Evolutionary conservation across 1,140 invertebrate species (phyloP).

Genomic region (Anastrepha ludens): DNA sequence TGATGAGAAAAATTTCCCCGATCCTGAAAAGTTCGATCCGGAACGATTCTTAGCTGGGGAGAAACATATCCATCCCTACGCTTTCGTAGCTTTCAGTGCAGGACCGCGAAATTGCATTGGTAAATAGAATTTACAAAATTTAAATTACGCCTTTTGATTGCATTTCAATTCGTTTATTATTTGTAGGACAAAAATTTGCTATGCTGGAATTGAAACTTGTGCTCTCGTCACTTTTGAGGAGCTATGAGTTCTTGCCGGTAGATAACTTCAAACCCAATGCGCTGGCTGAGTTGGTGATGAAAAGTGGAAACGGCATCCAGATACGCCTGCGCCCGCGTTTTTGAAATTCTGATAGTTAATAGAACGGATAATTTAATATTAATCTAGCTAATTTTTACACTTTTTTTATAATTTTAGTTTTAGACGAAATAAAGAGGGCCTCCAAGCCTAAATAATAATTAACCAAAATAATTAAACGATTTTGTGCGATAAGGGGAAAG

Average conservation of each 20-base stretch:
- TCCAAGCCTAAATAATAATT: too few species aligned
- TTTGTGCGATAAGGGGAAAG: too few species aligned
- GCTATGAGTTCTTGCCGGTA: slow-evolving; percentile 70
- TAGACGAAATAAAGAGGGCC: too few species aligned
- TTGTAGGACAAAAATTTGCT: slow-evolving; percentile 75
- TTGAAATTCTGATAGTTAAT: background rate
- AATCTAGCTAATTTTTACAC: too few species aligned
- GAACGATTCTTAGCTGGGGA: slow-evolving; percentile 80
- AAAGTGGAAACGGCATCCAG: slow-evolving; percentile 73
- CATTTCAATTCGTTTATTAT: background rate
- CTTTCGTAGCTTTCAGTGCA: slow-evolving; percentile 81
- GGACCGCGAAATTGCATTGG: slow-evolving; percentile 83
- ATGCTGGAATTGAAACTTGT: slow-evolving; percentile 75
- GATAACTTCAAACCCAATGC: slow-evolving; percentile 64
- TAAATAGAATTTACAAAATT: slow-evolving; percentile 62
- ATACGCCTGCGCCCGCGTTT: slow-evolving; percentile 66
- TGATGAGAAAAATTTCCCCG: slow-evolving; percentile 77
- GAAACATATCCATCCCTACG: slow-evolving; percentile 74
- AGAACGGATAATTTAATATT: too few species aligned
- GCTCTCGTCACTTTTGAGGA: slow-evolving; percentile 71
- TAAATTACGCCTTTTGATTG: background rate
- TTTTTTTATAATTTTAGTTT: too few species aligned
- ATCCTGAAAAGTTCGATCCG: slow-evolving; percentile 83
- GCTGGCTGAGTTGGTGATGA: slow-evolving; percentile 71
- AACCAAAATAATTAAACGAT: too few species aligned